Base-by-base conservation (phyloP, 2,113 vertebrate species). In the Atherinomorus stipes region DNA sequence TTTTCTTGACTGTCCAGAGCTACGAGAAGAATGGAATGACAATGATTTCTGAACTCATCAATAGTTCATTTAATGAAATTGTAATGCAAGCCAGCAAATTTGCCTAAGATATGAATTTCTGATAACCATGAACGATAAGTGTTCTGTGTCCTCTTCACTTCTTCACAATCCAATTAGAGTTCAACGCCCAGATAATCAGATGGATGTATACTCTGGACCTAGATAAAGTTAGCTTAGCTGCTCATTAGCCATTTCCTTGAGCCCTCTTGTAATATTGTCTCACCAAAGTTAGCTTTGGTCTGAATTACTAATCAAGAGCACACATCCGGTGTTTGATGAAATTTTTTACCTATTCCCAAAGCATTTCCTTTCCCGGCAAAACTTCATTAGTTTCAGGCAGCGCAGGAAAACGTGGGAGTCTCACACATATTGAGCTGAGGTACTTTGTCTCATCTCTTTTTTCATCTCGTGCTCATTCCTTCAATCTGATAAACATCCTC, bases 301-400 rank as follows among this genome's bases (percentile, higher is more conserved):
- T 87, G 86, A 90, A 84, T 88, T 21, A 66, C 78, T 90, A 88
- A 92, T 92, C 78, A 89, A 87, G 58, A 44, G 76, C 85, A 90
- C 84, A 90, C 87, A 91, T 89, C 88, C 70, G 84, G 80, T 85
- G 77, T 89, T 90, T 91, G 89, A 90, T 90, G 88, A 90, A 44
- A 86, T 84, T 90, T n/a, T 82, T 77, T 73, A 87, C 87, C 85
- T 81, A 78, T 89, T 90, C 84, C 85, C 75, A 81, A 87, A 85
- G 83, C 76, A 80, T 86, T 92, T 90, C 84, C 88, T 85, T 74
- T 58, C 50, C 51, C 71, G 11, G 19, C 45, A 83, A 67, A 87
- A 84, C 87, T 77, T 79, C 80, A 88, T 88, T 90, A 82, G 70
- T 86, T 89, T 88, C 85, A 86, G 74, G 37, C 19, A 18, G 21